A percentile compares a stretch with the other conserved stretches of the same genome.
Conservation (phyloP, 1,140 invertebrate genomes). For the Bombus terrestris region DNA sequence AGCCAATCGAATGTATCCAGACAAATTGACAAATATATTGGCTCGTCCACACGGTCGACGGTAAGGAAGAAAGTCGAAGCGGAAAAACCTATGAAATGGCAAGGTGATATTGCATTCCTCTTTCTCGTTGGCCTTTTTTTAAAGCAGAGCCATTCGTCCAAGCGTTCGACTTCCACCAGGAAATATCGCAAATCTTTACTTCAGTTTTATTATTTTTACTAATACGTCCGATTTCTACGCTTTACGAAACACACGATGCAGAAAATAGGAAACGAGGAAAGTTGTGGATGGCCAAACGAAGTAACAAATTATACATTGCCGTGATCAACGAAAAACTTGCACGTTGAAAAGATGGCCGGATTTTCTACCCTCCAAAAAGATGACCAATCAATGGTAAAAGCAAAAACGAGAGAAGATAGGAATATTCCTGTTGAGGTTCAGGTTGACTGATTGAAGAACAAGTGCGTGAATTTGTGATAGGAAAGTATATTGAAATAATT, state of each 20-base stretch:
- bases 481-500: no score
- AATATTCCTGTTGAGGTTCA: background rate
- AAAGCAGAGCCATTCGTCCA: background rate
- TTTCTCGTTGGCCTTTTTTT: background rate
- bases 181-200: background rate
- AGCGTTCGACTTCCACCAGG: background rate
- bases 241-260: background rate
- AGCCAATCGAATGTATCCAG: background rate
- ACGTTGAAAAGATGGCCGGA: no score
- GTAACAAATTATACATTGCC: background rate
- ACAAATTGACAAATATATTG: slow-evolving; percentile 11
- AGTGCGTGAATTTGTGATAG: no score
- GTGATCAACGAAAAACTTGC: background rate
- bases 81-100: background rate
- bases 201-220: no score
- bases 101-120: background rate
- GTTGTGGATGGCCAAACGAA: background rate
- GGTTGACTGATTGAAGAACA: no score
- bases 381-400: background rate
- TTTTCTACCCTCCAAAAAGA: background rate
- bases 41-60: background rate
- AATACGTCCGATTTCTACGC: background rate
- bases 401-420: background rate
- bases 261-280: background rate
- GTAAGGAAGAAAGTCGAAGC: no score